Percentiles rank a stretch among this genome's conserved stretches.
Evolutionary conservation across 1,140 invertebrate species (phyloP).

Genomic region (Coptotermes formosanus): DNA sequence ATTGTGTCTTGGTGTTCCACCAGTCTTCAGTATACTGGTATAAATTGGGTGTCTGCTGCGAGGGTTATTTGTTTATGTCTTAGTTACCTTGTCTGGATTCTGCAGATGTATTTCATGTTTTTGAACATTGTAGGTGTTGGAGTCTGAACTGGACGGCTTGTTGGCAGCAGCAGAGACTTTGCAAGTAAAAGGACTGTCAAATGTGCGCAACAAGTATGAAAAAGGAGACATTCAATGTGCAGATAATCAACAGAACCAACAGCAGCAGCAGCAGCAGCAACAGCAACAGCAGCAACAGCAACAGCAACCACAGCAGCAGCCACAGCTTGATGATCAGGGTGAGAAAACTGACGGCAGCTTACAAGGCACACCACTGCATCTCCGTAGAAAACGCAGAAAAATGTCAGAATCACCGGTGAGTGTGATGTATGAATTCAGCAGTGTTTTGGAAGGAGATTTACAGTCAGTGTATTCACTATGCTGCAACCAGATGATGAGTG

Average conservation of each 20-base stretch:
- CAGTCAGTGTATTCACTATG: no score
- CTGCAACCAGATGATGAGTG: no score
- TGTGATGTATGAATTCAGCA: neutral
- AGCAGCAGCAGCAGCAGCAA: conserved; percentile 8
- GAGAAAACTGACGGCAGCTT: conserved; percentile 20
- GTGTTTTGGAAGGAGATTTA: neutral
- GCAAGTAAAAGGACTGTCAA: conserved; percentile 51
- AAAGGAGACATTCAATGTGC: conserved; percentile 37
- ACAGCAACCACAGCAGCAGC: neutral
- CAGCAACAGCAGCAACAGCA: neutral
- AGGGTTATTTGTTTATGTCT: no score
- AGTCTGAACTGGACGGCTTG: conserved; percentile 47
- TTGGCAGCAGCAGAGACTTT: conserved; percentile 48
- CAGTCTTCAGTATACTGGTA: no score
- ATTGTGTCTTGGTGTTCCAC: no score
- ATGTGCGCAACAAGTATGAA: conserved; percentile 43
- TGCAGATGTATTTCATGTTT: neutral
- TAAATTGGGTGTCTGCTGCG: no score
- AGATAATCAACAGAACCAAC: conserved; percentile 5
- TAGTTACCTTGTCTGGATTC: no score
- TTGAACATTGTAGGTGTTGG: conserved; percentile 38
- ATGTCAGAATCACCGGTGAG: conserved; percentile 35
- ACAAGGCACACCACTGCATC: conserved; percentile 26
- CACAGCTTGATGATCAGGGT: neutral
- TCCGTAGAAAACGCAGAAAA: conserved; percentile 33